Base-by-base conservation (phyloP, 2,113 vertebrate genomes). In the Pseudorectes ferrugineus region DNA sequence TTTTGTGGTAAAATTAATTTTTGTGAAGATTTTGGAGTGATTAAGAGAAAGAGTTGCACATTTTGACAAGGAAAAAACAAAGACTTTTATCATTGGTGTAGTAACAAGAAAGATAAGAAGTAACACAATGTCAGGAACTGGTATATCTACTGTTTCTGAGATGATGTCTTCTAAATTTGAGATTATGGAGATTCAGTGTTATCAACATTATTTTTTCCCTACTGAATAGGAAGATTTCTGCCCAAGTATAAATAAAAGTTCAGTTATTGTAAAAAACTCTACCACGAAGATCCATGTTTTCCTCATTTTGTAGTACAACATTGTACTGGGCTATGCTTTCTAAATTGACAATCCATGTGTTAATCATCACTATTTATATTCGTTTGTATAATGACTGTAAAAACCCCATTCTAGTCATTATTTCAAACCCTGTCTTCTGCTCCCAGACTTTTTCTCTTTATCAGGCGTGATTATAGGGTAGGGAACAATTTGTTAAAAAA, bases 321-420 rank as follows among this genome's bases (percentile, higher is more conserved):
- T 49, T 79, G 24, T 29, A 55, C 45, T 66, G 29, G 14, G 18
- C 58, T 85, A 5, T 70, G 23, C 26, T 85, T 93, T 87, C 74
- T 80, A 85, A 94, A 82, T 63, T 85, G 58, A 15, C 46, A 54
- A 80, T 73, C 51, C 46, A 51, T 88, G 38, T 62, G 46, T 71
- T 96, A 89, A 82, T 87, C 78, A 85, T 66, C 55, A 55, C 43
- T 82, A 85, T 95, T 95, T 95, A 80, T 91, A 80, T 88, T 89
- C 46, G 4, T 94, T 89, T 94, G 24, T 82, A 77, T 85, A 93
- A 77, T 59, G 71, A 62, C 35, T 85, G 49, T 58, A 89, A 97
- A 95, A 73, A 3, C 7, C 5, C 31, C 63, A 45, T 88, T 94
- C 63, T 92, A 88, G n/a, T 70, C 10, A 79, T 92, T 89, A 90